Percentiles rank a stretch among this genome's conserved stretches.
phyloP scores from a whole-genome alignment of 2,113 vertebrate species.

The Gnathonemus echidnorhynchus region DNA sequence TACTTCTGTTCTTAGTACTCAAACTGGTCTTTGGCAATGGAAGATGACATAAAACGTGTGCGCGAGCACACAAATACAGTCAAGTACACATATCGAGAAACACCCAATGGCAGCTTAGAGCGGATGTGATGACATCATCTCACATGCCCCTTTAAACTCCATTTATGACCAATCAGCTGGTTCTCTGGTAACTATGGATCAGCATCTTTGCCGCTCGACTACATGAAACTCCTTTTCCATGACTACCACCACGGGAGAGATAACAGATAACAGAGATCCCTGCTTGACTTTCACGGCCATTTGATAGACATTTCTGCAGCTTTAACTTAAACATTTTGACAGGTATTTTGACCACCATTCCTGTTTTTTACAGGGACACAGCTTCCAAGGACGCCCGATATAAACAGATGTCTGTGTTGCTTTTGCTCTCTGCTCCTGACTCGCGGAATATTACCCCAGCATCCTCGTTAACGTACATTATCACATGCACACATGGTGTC shows the following conservation, averaged over 20 bases:
- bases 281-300: slow-evolving; percentile 23
- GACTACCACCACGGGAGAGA: neutral
- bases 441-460: slow-evolving; percentile 11
- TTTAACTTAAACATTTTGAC: slow-evolving; percentile 50
- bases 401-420: slow-evolving; percentile 48
- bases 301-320: slow-evolving; percentile 53
- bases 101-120: neutral
- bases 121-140: neutral
- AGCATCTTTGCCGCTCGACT: neutral
- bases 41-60: neutral
- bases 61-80: neutral
- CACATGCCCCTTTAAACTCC: neutral
- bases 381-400: slow-evolving; percentile 44
- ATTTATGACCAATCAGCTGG: neutral
- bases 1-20: neutral
- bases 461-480: slow-evolving; percentile 5
- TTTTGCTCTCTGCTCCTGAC: slow-evolving; percentile 24
- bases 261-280: slow-evolving; percentile 26
- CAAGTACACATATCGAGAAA: neutral
- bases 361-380: slow-evolving; percentile 40
- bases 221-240: neutral
- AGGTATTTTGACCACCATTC: slow-evolving; percentile 51
- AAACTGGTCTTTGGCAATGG: neutral
- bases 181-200: neutral
- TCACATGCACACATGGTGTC: neutral